Evolutionary conservation across 1,140 invertebrate genomes (phyloP), one percentile per base, ranked within the genome.

Genomic region (Meloidogyne chitwoodi): DNA sequence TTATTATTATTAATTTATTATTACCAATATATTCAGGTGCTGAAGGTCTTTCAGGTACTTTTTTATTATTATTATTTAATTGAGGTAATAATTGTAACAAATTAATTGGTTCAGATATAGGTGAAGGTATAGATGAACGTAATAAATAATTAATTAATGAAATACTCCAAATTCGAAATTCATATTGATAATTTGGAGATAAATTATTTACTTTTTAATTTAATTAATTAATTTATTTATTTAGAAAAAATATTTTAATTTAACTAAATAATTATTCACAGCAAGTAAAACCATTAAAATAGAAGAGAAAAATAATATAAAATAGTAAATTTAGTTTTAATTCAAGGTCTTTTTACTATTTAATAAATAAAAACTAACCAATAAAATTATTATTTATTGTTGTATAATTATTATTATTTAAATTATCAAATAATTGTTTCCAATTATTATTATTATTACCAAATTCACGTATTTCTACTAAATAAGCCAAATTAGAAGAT

Each of bases 21-120:
- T n/a, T n/a, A 73, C 71, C 71, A 61, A 87, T 61, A 67, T 81
- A 85, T 79, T 86, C 85, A 4, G 85, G 85, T 11, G 85, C 34
- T 68, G 63, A 56, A 22, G 81, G 79, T 38, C 80, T 72, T 61
- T 84, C 78, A 29, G 85, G 85, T 65, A 81, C 72, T 24, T 38
- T 29, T 68, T 44, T 77, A 31, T 12, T 73, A 24, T 61, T 22
- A 12, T 5, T 56, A 24, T 16, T 19, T 64, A 34, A 64, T 34
- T 27, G 19, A 8, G 22, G 22, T 19, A 34, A 26, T 10, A 56
- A 11, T 12, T 31, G 56, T 66, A 29, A 38, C n/a, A 72, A 64
- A 24, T 64, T 24, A 61, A 73, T 63, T 24, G 71, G 41, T 22
- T 73, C 71, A n/a, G 71, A 73, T 19, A 73, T 64, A 22, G 71